Evolutionary conservation across 2,113 vertebrate genomes (phyloP), one percentile per base, ranked within the genome.

Genomic region (Uria aalge): DNA sequence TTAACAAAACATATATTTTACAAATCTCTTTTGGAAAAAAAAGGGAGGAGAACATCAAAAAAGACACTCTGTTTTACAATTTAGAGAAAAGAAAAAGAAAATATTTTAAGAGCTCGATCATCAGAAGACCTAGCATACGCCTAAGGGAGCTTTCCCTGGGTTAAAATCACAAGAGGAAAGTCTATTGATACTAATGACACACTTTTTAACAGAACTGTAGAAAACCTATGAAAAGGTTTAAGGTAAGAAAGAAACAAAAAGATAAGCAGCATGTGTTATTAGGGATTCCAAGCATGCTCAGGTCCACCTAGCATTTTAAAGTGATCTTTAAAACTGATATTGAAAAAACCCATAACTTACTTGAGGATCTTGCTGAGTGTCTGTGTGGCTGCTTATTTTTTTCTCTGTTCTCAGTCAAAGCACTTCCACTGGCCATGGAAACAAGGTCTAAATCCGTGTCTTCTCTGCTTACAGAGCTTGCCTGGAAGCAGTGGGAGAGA

Each of bases 401-500:
- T 94, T 95, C 98, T 97, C 90, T 97, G 94, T 98, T 98, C 97
- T 97, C 97, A 98, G 98, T 98, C 97, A 98, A 97, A 97, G 96
- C 95, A 95, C 97, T 97, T 97, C 96, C 97, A 97, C 96, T 98
- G 95, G 97, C 96, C 97, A 98, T 94, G 96, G 97, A 98, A 98
- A 97, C 97, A 85, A 97, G 83, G 86, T 98, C 97, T 94, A 99
- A 98, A 98, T 98, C 98, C 88, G 57, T 98, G 96, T 97, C 96
- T 97, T 99, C 98, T 98, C 98, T 98, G 94, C 98, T 97, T 97
- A 98, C 98, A 96, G 97, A 91, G 94, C 98, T 98, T 97, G 98
- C 98, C 99, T 99, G 97, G 96, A 97, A 98, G 97, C 98, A 98
- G 96, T 95, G 95, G 98, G 97, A 98, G 98, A 98, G 98, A 98